Percentiles rank a stretch among this genome's conserved stretches.
Evolutionary conservation across 2,113 vertebrate genomes (phyloP).

Genomic region (Ramphastos sulfuratus): DNA sequence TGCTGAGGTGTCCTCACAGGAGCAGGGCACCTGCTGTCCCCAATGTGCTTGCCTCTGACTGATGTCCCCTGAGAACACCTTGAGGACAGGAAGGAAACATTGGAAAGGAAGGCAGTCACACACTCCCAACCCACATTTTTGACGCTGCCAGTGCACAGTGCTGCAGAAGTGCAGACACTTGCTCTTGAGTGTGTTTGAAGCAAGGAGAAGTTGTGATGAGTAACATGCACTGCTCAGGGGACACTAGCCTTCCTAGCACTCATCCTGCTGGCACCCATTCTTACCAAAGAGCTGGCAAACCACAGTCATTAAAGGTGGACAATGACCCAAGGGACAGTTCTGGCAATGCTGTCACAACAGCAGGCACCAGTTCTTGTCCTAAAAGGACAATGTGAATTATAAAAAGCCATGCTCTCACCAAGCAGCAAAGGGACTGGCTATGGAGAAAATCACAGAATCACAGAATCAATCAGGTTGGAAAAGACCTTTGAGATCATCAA

Average conservation of each 20-base stretch:
- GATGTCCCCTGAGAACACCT: not conserved
- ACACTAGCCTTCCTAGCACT: too few species aligned
- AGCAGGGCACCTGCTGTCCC: rapidly evolving
- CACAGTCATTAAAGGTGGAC: not conserved
- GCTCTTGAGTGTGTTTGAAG: not conserved
- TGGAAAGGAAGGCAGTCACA: rapidly evolving
- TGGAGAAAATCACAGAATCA: too few species aligned
- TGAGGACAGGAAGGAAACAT: not conserved
- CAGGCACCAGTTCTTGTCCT: not conserved
- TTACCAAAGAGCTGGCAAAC: not conserved
- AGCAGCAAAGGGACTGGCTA: not conserved
- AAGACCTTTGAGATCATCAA: too few species aligned
- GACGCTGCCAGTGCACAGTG: not conserved
- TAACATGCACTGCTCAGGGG: not conserved
- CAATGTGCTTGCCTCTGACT: rapidly evolving
- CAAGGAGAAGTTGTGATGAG: rapidly evolving
- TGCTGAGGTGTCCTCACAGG: rapidly evolving
- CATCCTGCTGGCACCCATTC: not conserved
- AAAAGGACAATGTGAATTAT: not conserved
- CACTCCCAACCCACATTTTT: not conserved
- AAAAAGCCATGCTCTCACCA: not conserved
- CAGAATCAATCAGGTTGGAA: too few species aligned
- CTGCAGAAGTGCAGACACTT: not conserved
- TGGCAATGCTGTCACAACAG: not conserved
- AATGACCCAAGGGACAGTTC: not conserved